A percentile compares a stretch with the other conserved stretches of the same genome.
phyloP scores from a whole-genome alignment of 2,797 vertebrate genomes.

The Smutsia temminckii region DNA sequence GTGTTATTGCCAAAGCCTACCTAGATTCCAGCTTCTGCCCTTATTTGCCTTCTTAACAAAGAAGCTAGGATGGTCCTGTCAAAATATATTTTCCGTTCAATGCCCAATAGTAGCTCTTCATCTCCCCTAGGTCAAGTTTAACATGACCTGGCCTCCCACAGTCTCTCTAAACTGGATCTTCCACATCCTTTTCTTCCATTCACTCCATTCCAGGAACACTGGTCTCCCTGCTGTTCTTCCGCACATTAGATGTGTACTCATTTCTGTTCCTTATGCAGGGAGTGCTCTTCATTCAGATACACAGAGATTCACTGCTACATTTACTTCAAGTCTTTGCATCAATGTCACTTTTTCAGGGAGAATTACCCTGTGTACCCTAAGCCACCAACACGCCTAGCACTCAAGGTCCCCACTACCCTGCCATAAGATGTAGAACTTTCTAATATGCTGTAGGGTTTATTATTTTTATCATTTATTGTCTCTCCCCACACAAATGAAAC shows the following conservation, averaged over 20 bases:
- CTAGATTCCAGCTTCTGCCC: neutral
- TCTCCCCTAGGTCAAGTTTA: neutral
- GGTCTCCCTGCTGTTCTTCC: neutral
- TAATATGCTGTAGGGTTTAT: neutral
- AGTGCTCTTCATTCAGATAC: neutral
- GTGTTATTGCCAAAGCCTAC: neutral
- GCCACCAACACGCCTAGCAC: neutral
- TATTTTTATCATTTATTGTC: neutral
- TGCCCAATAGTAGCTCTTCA: neutral
- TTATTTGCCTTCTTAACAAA: neutral
- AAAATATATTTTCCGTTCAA: neutral
- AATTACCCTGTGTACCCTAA: neutral
- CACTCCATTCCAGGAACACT: neutral
- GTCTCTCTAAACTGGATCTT: neutral
- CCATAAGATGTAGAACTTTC: neutral
- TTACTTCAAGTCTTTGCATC: neutral
- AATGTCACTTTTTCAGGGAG: neutral
- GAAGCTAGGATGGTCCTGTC: neutral
- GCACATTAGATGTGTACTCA: neutral
- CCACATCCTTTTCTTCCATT: neutral
- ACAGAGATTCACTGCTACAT: neutral
- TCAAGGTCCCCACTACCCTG: neutral
- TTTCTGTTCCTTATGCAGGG: neutral
- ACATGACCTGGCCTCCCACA: neutral
- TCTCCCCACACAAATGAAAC: neutral